Evolutionary conservation across 2,888 invertebrate species (phyloP), one percentile per base, ranked within the genome.

Genomic region (Prosapia bicincta): DNA sequence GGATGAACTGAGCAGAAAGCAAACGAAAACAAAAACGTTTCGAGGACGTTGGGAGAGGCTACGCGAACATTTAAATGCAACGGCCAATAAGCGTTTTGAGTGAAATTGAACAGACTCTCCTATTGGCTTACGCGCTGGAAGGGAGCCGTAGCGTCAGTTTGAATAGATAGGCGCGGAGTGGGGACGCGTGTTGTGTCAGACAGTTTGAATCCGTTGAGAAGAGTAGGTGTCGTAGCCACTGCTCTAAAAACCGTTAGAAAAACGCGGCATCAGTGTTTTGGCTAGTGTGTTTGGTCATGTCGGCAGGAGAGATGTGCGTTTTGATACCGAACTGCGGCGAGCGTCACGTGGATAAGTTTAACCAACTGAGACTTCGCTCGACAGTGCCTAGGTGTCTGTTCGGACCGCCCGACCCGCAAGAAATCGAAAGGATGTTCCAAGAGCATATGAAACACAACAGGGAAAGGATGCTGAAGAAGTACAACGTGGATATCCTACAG

Each of bases 321-420:
- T 13, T 65, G 10, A n/a, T 65, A 1, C 69, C 73, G 0, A 69
- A 54, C 54, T 23, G 26, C 9, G 28, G 66, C 13, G 10, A 7
- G 23, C 32, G 6, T 25, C 26, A n/a, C 26, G 26, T 3, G 15
- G 74, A 74, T 20, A 74, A 69, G 69, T n/a, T 74, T n/a, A 24
- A 28, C 3, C 74, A 25, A 10, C 43, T 71, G 1, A 1, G 24
- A n/a, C 54, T 65, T 9, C 74, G 74, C 2, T 9, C 26, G 32
- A 69, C 32, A 6, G 54, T 69, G 15, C 74, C 74, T n/a, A 26
- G 68, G 25, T 74, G 74, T 65, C 69, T 74, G 26, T 74, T 74
- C 74, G 74, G 74, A 6, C 74, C 69, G 0, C 74, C 74, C 24
- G 74, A 74, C 26, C 74, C 69, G 26, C 65, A 54, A 6, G 74